Evolutionary conservation across 2,888 invertebrate species (phyloP).

Genomic region (Lithophane socia): DNA sequence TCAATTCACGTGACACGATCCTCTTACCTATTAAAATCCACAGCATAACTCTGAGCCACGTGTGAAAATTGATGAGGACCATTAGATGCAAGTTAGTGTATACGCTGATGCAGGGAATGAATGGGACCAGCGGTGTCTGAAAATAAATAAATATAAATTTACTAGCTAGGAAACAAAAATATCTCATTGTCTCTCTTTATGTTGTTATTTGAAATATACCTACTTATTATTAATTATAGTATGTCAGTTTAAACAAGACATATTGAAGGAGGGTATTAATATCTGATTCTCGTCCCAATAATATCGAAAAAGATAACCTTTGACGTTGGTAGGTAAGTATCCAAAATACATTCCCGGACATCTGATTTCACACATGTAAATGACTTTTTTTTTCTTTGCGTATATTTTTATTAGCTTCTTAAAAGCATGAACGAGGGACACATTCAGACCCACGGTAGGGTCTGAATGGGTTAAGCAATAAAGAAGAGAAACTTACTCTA

Average conservation of each 20-base stretch:
- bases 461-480: no score
- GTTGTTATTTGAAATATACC: not conserved
- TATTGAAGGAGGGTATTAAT: not conserved
- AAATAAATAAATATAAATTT: slow-evolving; percentile 55
- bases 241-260: not conserved
- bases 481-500: slow-evolving; percentile 70
- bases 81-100: slow-evolving; percentile 96
- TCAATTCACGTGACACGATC: not conserved
- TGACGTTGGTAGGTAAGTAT: not conserved
- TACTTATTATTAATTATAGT: no score
- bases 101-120: slow-evolving; percentile 95
- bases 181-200: not conserved
- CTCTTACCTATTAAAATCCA: slow-evolving; percentile 95
- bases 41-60: slow-evolving; percentile 95
- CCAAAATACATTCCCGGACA: not conserved
- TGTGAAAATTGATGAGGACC: slow-evolving; percentile 93
- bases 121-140: slow-evolving; percentile 95
- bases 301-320: not conserved
- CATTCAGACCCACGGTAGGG: no score
- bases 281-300: no score
- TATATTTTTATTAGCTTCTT: not conserved
- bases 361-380: no score
- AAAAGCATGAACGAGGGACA: not conserved
- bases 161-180: not conserved
- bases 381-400: no score